Conservation (phyloP, 2,797 vertebrate species). For the Trachops cirrhosus region DNA sequence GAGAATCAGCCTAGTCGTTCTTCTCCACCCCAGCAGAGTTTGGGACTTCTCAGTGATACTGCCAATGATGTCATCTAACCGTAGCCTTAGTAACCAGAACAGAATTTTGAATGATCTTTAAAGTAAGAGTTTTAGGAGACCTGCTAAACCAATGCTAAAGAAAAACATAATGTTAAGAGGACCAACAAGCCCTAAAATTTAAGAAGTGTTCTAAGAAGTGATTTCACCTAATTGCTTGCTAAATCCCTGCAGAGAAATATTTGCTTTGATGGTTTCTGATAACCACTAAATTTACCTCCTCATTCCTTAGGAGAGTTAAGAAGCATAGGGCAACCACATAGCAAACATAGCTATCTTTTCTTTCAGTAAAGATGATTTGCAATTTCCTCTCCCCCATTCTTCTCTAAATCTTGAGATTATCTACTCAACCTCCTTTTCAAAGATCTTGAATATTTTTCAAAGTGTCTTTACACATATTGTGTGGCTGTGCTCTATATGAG, state of each 20-base stretch:
- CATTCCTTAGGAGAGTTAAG: background rate
- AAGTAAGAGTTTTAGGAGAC: background rate
- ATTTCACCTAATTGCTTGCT: background rate
- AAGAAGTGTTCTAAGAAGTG: background rate
- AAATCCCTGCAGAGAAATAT: background rate
- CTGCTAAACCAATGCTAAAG: background rate
- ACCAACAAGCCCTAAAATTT: background rate
- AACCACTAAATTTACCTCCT: background rate
- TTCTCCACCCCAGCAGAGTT: background rate
- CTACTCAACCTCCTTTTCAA: background rate
- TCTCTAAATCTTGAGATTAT: conserved; percentile 30
- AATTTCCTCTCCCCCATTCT: conserved; percentile 12
- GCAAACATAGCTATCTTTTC: background rate
- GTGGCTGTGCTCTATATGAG: background rate
- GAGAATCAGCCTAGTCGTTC: background rate
- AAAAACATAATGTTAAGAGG: background rate
- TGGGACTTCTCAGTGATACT: background rate
- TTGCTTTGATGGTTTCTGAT: background rate
- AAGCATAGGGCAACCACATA: background rate
- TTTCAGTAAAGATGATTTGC: background rate
- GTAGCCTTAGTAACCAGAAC: background rate
- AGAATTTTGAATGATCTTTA: background rate
- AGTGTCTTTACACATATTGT: background rate
- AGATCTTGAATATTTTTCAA: background rate
- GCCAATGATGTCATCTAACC: background rate